phyloP scores from a whole-genome alignment of 2,888 invertebrate species.

The Epicampocera succincta region DNA sequence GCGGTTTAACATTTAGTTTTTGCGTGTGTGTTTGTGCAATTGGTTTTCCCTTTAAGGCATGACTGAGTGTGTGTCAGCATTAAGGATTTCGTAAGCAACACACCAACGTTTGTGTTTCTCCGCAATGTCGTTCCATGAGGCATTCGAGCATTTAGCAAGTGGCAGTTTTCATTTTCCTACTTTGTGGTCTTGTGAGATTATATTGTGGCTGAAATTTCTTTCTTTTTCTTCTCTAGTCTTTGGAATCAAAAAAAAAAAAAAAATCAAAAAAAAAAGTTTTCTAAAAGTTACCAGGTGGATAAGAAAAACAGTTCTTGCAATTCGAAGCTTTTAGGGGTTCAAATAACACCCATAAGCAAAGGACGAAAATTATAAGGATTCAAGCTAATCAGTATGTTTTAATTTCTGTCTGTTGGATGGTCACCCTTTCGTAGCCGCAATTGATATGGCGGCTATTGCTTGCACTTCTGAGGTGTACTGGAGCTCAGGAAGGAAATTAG shows the following conservation, averaged over 20 bases:
- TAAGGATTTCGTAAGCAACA: background rate
- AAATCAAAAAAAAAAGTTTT: background rate
- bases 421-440: conserved; percentile 8
- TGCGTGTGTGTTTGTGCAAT: background rate
- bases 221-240: conserved; percentile 8
- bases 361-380: background rate
- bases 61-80: background rate
- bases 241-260: background rate
- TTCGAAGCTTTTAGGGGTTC: background rate
- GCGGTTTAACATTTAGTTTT: conserved; percentile 51
- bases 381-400: background rate
- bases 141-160: conserved; percentile 64
- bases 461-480: conserved; percentile 36
- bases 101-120: background rate
- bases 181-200: conserved; percentile 62
- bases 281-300: conserved; percentile 5
- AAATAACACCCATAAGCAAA: too few relatives aligned
- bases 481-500: conserved; percentile 61
- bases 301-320: background rate
- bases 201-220: conserved; percentile 51
- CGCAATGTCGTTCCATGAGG: conserved; percentile 29
- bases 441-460: conserved; percentile 59
- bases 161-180: conserved; percentile 63
- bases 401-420: conserved; percentile 6
- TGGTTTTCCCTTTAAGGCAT: background rate